Conservation (phyloP, 2,797 vertebrate genomes). For the Sebastes ruberrimus region DNA sequence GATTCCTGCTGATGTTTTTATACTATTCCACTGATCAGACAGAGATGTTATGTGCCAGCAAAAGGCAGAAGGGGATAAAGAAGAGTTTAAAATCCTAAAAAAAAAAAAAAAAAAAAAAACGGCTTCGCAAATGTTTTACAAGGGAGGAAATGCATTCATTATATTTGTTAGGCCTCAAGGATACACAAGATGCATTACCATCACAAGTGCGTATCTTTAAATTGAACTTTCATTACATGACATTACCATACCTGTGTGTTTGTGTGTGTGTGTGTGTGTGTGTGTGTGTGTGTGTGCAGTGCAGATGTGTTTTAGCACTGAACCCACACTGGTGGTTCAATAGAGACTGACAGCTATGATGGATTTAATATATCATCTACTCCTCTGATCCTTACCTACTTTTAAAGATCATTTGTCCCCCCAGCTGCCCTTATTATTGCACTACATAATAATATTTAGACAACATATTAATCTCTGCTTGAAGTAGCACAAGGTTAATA, state of each 20-base stretch:
- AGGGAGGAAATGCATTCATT: neutral
- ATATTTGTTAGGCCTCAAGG: neutral
- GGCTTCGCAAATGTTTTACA: neutral
- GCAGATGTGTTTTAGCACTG: neutral
- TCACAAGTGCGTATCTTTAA: neutral
- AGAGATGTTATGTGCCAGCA: too few relatives aligned
- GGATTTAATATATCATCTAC: neutral
- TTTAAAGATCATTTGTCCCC: constrained; percentile 1
- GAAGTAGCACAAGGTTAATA: neutral
- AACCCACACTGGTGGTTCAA: neutral
- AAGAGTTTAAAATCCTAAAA: neutral
- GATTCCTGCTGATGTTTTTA: neutral
- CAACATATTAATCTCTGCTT: neutral
- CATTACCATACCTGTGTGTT: neutral
- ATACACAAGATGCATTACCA: neutral
- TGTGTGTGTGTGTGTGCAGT: neutral
- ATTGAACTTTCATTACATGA: neutral
- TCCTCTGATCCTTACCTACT: neutral
- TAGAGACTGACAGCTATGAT: neutral
- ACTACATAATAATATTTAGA: neutral
- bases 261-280: neutral
- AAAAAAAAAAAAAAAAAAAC: too few relatives aligned
- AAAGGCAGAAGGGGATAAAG: neutral
- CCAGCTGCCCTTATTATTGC: neutral
- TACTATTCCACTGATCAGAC: too few relatives aligned